phyloP scores from a whole-genome alignment of 2,113 vertebrate genomes.

The Catharus minimus region DNA sequence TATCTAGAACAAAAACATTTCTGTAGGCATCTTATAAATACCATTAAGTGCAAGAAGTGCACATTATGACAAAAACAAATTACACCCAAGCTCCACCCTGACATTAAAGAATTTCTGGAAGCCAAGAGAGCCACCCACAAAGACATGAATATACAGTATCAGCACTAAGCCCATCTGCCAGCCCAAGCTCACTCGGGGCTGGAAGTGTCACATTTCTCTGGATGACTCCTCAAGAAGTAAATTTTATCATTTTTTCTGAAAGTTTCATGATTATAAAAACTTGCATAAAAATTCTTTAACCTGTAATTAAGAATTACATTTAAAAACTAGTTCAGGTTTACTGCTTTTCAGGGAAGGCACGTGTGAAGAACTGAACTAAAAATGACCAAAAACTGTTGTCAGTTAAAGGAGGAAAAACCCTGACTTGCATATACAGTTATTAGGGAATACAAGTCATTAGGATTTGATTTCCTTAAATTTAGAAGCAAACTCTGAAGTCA shows the following conservation, averaged over 20 bases:
- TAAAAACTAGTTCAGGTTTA: not conserved
- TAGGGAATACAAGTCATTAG: not conserved
- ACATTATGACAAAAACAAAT: conserved; percentile 65
- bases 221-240: not conserved
- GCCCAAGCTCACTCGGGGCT: not conserved
- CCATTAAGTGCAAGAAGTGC: conserved; percentile 57
- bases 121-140: conserved; percentile 60
- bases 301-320: not conserved
- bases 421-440: not conserved
- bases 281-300: not conserved
- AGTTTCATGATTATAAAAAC: not conserved
- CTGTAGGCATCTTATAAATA: conserved; percentile 63
- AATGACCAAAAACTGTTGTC: not conserved
- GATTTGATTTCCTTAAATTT: not conserved
- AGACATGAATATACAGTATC: conserved; percentile 22
- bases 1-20: conserved; percentile 54
- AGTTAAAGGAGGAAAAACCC: not conserved
- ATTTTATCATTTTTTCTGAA: not conserved
- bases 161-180: not conserved
- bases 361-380: not conserved
- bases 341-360: not conserved
- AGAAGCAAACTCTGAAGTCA: not conserved
- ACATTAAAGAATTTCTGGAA: conserved; percentile 60
- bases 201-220: not conserved
- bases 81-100: conserved; percentile 62